These are phyloP conservation scores for Nemapogon koenigi DNA, from an alignment of 2,888 invertebrate species.

Conservation along the genomic window DNA sequence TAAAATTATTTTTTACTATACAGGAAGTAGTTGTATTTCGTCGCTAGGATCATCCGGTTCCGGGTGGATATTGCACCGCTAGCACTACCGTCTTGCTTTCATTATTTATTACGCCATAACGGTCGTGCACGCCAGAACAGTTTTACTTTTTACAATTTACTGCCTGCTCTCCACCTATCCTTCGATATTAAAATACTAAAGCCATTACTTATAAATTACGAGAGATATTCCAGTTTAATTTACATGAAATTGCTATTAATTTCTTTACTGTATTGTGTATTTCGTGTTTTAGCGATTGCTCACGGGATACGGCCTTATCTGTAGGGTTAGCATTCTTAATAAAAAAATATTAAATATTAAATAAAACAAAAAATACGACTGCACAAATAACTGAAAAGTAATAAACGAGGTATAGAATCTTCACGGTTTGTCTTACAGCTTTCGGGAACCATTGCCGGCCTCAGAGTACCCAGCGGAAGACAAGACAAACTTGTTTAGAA, in stretches of 20 bases:
- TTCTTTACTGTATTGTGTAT: not conserved
- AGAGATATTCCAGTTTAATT: too few relatives aligned
- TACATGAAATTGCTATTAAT: too few relatives aligned
- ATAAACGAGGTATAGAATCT: too few relatives aligned
- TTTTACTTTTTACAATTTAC: constrained; percentile 8
- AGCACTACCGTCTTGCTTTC: constrained; percentile 10
- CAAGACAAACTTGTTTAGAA: too few relatives aligned
- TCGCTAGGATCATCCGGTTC: constrained; percentile 6
- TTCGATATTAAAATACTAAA: constrained; percentile 1
- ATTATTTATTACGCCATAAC: constrained; percentile 37
- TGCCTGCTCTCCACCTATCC: not conserved
- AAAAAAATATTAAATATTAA: too few relatives aligned
- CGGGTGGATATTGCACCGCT: constrained; percentile 8
- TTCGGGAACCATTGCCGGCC: too few relatives aligned
- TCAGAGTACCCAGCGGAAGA: too few relatives aligned
- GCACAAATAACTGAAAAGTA: too few relatives aligned
- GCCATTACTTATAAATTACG: not conserved
- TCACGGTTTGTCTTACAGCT: too few relatives aligned
- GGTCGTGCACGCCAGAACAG: constrained; percentile 4
- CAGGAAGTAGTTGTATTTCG: constrained; percentile 28
- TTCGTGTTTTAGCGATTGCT: not conserved
- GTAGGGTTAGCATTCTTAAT: too few relatives aligned
- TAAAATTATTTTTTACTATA: constrained; percentile 9
- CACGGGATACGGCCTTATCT: too few relatives aligned
- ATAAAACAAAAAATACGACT: too few relatives aligned